Percentiles rank a stretch among this genome's conserved stretches.
These are phyloP conservation scores for Tychaedon coryphoeus DNA, from an alignment of 2,113 vertebrate genomes.

Conservation along the genomic window DNA sequence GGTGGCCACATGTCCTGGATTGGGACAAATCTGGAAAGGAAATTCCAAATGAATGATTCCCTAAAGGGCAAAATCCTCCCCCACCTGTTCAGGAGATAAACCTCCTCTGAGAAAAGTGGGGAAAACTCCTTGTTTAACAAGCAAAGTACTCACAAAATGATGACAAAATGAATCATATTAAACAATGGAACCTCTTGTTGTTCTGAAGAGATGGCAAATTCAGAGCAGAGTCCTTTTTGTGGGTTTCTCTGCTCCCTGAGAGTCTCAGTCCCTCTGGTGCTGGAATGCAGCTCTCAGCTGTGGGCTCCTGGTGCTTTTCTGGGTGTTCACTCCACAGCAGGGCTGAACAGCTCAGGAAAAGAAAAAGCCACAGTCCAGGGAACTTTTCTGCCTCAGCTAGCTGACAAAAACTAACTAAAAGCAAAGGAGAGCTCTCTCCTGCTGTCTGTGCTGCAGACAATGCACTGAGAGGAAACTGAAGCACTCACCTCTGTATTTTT, in stretches of 20 bases:
- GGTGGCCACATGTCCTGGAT: neutral
- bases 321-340: neutral
- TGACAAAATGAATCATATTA: neutral
- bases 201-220: neutral
- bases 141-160: neutral
- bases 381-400: neutral
- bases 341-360: neutral
- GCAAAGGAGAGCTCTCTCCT: neutral
- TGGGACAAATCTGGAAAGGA: neutral
- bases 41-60: neutral
- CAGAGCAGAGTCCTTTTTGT: neutral
- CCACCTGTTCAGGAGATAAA: fast-evolving
- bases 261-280: neutral
- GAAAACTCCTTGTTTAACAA: neutral
- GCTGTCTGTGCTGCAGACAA: neutral
- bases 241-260: neutral
- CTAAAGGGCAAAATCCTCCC: neutral
- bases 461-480: neutral
- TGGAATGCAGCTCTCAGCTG: neutral
- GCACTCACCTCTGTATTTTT: neutral
- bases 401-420: neutral
- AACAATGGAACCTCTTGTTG: neutral
- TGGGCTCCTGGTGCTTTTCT: neutral
- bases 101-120: neutral
- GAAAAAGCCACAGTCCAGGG: neutral